Conservation (phyloP, 2,113 vertebrate species). For the Maccullochella peelii region DNA sequence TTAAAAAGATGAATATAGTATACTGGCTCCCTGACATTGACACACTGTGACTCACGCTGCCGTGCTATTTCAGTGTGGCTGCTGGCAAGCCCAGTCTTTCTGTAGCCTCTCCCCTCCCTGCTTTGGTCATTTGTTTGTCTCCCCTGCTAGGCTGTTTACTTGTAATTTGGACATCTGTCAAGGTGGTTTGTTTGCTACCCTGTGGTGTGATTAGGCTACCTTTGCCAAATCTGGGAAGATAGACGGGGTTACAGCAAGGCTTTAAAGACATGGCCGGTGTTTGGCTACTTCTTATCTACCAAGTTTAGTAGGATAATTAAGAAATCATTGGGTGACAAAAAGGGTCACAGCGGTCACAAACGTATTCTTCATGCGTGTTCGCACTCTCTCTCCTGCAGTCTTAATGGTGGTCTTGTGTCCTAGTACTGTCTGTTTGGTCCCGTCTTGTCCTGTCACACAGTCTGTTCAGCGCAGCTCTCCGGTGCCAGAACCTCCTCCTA, state of each 20-base stretch:
- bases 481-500: conserved; percentile 50
- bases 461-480: conserved; percentile 28
- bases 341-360: conserved; percentile 23
- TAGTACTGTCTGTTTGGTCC: conserved; percentile 39
- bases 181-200: conserved; percentile 73
- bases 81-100: conserved; percentile 54
- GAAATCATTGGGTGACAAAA: conserved; percentile 29
- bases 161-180: conserved; percentile 83
- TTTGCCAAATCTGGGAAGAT: conserved; percentile 72
- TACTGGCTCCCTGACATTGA: conserved; percentile 75
- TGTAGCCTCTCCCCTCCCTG: conserved; percentile 38
- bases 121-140: conserved; percentile 74
- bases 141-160: conserved; percentile 72
- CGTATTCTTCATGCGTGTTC: conserved; percentile 27
- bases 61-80: conserved; percentile 67
- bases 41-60: conserved; percentile 72
- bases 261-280: conserved; percentile 46
- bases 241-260: conserved; percentile 65
- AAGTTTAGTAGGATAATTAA: conserved; percentile 62
- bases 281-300: conserved; percentile 56
- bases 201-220: conserved; percentile 69
- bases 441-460: conserved; percentile 51
- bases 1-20: conserved; percentile 69
- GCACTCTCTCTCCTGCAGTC: conserved; percentile 17
- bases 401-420: conserved; percentile 42